These are phyloP conservation scores for Aplocera efformata DNA, from an alignment of 2,888 invertebrate genomes.

Conservation along the genomic window DNA sequence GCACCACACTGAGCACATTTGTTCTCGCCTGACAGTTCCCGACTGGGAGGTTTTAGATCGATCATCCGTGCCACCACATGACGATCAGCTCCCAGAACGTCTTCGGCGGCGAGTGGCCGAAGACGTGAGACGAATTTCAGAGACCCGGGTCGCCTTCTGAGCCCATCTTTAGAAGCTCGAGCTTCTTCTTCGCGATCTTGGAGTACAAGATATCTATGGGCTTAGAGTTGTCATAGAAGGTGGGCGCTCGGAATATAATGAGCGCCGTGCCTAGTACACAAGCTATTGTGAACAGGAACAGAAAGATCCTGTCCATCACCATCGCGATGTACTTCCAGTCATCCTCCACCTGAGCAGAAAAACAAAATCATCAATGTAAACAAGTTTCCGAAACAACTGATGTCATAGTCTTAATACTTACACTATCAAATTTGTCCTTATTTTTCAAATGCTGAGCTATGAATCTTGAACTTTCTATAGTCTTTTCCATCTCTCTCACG, in stretches of 20 bases:
- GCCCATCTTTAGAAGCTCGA: slow-evolving; percentile 93
- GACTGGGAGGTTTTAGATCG: slow-evolving; percentile 65
- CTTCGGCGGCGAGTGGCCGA: slow-evolving; percentile 85
- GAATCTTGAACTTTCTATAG: slow-evolving; percentile 94
- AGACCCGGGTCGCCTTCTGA: slow-evolving; percentile 84
- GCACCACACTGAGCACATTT: slow-evolving; percentile 74
- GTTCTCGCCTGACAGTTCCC: slow-evolving; percentile 72
- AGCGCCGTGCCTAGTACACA: slow-evolving; percentile 94
- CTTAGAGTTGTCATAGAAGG: slow-evolving; percentile 93
- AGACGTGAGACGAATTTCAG: slow-evolving; percentile 85
- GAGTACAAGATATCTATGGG: slow-evolving; percentile 95
- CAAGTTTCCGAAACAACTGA: not conserved
- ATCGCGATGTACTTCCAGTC: slow-evolving; percentile 99
- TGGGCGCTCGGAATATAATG: slow-evolving; percentile 94
- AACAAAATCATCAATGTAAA: slow-evolving; percentile 7
- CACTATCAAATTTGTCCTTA: slow-evolving; percentile 96
- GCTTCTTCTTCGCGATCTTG: slow-evolving; percentile 94
- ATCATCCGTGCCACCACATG: slow-evolving; percentile 81
- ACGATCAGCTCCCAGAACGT: slow-evolving; percentile 81
- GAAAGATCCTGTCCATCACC: slow-evolving; percentile 97
- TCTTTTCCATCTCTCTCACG: slow-evolving; percentile 93
- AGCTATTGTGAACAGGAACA: slow-evolving; percentile 96
- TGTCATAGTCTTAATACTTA: slow-evolving; percentile 77
- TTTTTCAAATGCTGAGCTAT: slow-evolving; percentile 97
- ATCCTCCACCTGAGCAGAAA: slow-evolving; percentile 88